phyloP scores from a whole-genome alignment of 2,113 vertebrate genomes.

The Sclerurus mexicanus region DNA sequence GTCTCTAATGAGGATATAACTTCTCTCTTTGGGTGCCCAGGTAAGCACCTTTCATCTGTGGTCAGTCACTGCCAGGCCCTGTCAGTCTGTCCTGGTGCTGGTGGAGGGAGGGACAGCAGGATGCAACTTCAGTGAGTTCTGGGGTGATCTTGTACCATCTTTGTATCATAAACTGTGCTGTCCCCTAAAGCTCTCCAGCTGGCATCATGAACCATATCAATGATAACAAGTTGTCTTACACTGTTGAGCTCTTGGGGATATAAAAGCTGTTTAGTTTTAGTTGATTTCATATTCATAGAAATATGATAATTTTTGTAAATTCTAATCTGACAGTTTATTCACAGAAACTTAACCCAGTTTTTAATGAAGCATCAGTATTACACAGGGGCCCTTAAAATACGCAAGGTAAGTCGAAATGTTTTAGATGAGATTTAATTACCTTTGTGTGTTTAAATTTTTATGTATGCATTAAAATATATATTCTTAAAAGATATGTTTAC shows the following conservation, averaged over 20 bases:
- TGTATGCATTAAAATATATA: neutral
- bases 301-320: neutral
- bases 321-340: neutral
- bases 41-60: neutral
- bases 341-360: neutral
- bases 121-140: neutral
- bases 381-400: neutral
- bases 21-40: neutral
- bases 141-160: neutral
- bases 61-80: neutral
- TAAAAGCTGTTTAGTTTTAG: neutral
- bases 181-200: neutral
- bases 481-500: neutral
- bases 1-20: neutral
- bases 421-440: neutral
- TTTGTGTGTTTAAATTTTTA: neutral
- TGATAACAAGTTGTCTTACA: neutral
- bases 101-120: neutral
- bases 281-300: neutral
- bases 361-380: neutral
- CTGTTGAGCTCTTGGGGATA: neutral
- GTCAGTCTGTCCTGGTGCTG: neutral
- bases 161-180: fast-evolving
- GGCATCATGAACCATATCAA: fast-evolving
- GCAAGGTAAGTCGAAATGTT: neutral